Percentiles rank a stretch among this genome's conserved stretches.
These are phyloP conservation scores for Momotus momota DNA, from an alignment of 2,797 vertebrate genomes.

Conservation along the genomic window DNA sequence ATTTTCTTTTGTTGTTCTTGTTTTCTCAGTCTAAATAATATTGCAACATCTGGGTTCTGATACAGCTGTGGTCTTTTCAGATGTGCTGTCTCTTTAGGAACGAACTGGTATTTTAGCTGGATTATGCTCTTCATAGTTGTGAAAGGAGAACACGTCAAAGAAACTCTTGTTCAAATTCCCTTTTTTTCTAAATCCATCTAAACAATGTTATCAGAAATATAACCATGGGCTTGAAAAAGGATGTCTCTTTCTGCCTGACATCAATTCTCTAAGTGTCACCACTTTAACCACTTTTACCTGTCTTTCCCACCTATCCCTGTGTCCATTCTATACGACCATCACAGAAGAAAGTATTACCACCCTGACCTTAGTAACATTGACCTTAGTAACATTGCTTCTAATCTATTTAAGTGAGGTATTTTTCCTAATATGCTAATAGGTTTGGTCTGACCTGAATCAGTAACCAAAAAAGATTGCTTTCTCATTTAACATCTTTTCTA, in stretches of 20 bases:
- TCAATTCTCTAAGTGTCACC: not conserved
- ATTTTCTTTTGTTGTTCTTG: not conserved
- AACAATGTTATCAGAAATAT: not conserved
- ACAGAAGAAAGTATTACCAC: not conserved
- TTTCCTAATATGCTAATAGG: not conserved
- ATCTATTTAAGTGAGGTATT: not conserved
- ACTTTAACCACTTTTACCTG: not conserved
- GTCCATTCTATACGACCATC: not conserved
- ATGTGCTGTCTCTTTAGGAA: not conserved
- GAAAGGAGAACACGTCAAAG: not conserved
- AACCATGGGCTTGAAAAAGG: accelerated
- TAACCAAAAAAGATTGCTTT: not conserved
- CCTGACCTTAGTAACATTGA: too few relatives aligned
- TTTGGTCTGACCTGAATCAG: not conserved
- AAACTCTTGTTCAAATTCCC: not conserved
- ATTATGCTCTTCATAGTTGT: not conserved
- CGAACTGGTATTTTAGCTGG: not conserved
- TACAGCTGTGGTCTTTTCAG: not conserved
- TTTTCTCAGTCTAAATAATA: not conserved
- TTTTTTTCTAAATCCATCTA: not conserved
- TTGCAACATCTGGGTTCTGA: not conserved
- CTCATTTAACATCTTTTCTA: not conserved
- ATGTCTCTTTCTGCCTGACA: not conserved
- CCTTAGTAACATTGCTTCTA: not conserved
- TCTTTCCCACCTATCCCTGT: not conserved